Evolutionary conservation across 1,140 invertebrate genomes (phyloP).

Genomic region (Elymnias hypermnestra): DNA sequence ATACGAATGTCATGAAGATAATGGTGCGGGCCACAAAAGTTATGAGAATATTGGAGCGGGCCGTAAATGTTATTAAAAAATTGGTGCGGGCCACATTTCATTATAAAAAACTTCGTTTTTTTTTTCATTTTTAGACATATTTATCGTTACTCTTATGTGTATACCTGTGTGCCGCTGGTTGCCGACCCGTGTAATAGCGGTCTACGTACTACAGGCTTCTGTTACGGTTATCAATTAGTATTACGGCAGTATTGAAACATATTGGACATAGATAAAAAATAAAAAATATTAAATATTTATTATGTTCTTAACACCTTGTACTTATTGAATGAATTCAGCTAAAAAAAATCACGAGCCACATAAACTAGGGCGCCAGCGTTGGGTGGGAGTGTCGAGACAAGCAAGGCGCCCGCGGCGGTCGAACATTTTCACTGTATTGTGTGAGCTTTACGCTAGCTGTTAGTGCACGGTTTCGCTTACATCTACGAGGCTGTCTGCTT

Average conservation of each 20-base stretch:
- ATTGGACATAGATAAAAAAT: conserved; percentile 9
- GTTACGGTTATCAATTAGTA: too few relatives aligned
- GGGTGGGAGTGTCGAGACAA: conserved; percentile 21
- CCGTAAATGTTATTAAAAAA: conserved; percentile 4
- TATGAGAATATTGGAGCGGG: too few relatives aligned
- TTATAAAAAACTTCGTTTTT: too few relatives aligned
- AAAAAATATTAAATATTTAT: conserved; percentile 10
- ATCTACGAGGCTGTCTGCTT: conserved; percentile 34
- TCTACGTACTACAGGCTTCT: too few relatives aligned
- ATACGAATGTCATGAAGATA: too few relatives aligned
- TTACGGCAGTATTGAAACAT: conserved; percentile 21
- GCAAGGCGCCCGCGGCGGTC: conserved; percentile 39
- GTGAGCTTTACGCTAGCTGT: conserved; percentile 38
- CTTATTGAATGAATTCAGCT: conserved; percentile 55
- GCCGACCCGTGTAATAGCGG: too few relatives aligned
- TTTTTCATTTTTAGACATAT: too few relatives aligned
- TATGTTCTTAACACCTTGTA: conserved; percentile 48
- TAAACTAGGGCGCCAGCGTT: conserved; percentile 33
- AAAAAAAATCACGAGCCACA: conserved; percentile 54
- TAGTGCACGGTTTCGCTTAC: conserved; percentile 49
- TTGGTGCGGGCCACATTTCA: too few relatives aligned
- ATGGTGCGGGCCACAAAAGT: too few relatives aligned
- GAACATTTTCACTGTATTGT: neutral
- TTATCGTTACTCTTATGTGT: too few relatives aligned
- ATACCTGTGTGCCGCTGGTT: too few relatives aligned